Conservation (phyloP, 1,140 invertebrate species). For the Metaphire vulgaris region DNA sequence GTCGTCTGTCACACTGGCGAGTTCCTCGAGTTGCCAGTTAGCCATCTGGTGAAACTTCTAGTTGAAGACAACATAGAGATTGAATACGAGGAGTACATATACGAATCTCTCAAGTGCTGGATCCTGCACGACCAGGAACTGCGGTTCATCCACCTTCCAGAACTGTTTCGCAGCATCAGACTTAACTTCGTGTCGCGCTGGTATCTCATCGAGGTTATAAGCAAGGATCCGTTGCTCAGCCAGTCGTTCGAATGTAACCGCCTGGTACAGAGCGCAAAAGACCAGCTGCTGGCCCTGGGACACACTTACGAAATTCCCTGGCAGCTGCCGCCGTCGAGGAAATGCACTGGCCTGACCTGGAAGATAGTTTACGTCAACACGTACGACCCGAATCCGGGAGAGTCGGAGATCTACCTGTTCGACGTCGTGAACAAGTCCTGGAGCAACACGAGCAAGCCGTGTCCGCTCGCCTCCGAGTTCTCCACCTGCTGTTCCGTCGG, state of each 20-base stretch:
- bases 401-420: conserved; percentile 24
- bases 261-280: conserved; percentile 26
- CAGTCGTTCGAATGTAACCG: conserved; percentile 1
- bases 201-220: conserved; percentile 31
- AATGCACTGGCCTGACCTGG: conserved; percentile 27
- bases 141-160: conserved; percentile 4
- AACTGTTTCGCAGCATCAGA: conserved; percentile 25
- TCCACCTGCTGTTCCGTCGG: conserved; percentile 27
- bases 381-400: conserved; percentile 22
- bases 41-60: conserved; percentile 23
- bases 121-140: conserved; percentile 16
- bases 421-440: conserved; percentile 31
- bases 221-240: conserved; percentile 4
- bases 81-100: conserved; percentile 30
- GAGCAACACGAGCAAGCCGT: conserved; percentile 25
- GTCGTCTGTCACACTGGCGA: conserved; percentile 17
- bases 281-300: conserved; percentile 30
- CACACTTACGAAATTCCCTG: conserved; percentile 31
- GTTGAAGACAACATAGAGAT: conserved; percentile 29
- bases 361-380: conserved; percentile 32
- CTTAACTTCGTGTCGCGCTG: conserved; percentile 29
- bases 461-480: conserved; percentile 27
- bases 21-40: conserved; percentile 22
- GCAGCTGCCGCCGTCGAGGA: conserved; percentile 29
- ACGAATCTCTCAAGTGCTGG: conserved; percentile 28